Base-by-base conservation (phyloP, 2,888 invertebrate genomes). In the Crossocerus cetratus region DNA sequence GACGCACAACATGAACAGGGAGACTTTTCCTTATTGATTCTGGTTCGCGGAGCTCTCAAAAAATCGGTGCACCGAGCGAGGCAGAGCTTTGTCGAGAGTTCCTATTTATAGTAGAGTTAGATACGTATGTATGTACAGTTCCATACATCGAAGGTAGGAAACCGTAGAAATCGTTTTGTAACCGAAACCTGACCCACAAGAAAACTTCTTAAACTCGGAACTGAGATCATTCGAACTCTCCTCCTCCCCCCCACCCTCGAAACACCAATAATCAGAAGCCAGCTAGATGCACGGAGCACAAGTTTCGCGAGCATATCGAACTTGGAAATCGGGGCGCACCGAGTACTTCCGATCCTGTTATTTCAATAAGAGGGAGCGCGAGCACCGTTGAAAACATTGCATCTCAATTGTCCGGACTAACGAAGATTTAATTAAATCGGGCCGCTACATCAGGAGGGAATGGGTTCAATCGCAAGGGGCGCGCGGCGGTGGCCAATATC, bases 401-500 rank as follows among this genome's bases (percentile, higher is more conserved):
- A 32, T 32, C 32, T 49, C 14, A 49, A 49, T 49, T 49, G 0
- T 14, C 49, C 49, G 0, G 0, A 49, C 32, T 32, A 8, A 32
- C 32, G 32, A 32, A 32, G 32, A 32, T n/a, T 21, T 67, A 32
- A 67, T 59, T 42, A 59, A 76, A 60, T 44, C 44, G 32, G 21
- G 4, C 45, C 65, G 23, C 66, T 14, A 49, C 63, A 67, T 56
- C 53, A 43, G 45, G 22, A 45, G 22, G 14, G 42, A n/a, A 20
- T 59, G 65, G 55, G 59, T 58, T 23, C 16, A 49, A 11, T 43
- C 43, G 5, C 18, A 21, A 54, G 44, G 22, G 65, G 62, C 63
- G 59, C 45, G 58, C 13, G 49, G 5, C 13, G 23, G 16, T 49
- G 16, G 32, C 49, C 69, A 80, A 83, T 87, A 84, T 86, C 85